Evolutionary conservation across 2,113 vertebrate species (phyloP).

Genomic region (Aegithalos caudatus): DNA sequence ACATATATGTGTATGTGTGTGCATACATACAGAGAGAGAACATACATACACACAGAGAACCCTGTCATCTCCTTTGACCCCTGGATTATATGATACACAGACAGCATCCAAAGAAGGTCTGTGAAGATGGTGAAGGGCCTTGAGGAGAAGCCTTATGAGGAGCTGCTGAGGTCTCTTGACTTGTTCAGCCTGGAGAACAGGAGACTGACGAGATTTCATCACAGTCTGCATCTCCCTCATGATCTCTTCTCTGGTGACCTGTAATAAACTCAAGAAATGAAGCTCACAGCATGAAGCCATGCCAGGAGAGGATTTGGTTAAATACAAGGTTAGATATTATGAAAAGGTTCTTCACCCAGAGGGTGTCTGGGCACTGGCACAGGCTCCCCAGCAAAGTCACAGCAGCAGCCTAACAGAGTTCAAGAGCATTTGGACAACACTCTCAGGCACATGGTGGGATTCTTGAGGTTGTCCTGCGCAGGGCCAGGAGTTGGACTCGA

Average conservation of each 20-base stretch:
- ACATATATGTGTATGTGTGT: fast-evolving
- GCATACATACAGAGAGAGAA: no score
- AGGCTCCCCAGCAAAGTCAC: neutral
- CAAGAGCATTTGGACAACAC: neutral
- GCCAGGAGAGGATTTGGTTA: neutral
- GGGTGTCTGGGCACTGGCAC: neutral
- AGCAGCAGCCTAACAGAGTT: neutral
- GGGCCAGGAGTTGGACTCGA: neutral
- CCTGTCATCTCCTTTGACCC: neutral
- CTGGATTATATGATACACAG: neutral
- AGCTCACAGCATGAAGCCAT: neutral
- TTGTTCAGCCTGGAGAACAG: neutral
- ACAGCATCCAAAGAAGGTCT: neutral
- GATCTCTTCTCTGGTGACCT: neutral
- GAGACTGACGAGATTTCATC: neutral
- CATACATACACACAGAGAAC: neutral
- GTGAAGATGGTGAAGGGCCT: neutral
- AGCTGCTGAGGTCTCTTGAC: neutral
- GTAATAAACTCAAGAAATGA: neutral
- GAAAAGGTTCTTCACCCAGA: neutral
- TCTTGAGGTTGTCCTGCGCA: neutral
- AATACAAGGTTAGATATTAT: neutral
- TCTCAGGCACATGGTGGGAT: neutral
- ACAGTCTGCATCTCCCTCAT: neutral
- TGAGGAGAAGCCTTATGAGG: neutral